These are phyloP conservation scores for Smithornis capensis DNA, from an alignment of 2,113 vertebrate species.

Conservation along the genomic window DNA sequence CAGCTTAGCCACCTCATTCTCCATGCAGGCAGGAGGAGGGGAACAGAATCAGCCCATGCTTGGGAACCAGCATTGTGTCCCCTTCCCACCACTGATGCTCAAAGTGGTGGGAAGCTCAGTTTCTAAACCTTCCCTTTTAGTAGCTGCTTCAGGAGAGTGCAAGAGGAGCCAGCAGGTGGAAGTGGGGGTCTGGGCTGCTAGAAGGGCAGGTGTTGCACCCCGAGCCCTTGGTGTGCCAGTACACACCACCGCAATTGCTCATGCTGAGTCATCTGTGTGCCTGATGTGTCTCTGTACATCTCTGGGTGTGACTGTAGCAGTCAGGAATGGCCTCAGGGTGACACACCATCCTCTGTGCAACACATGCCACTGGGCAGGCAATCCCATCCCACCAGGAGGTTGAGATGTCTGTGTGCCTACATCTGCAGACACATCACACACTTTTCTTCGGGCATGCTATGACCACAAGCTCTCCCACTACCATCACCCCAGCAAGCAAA, in stretches of 20 bases:
- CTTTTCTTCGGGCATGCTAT: neutral
- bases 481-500: neutral
- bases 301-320: neutral
- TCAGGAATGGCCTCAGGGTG: neutral
- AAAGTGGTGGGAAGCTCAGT: neutral
- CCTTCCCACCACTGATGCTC: neutral
- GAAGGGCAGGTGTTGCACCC: neutral
- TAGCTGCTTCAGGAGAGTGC: neutral
- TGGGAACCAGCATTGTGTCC: rapidly evolving
- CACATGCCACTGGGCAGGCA: neutral
- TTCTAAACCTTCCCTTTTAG: neutral
- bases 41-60: neutral
- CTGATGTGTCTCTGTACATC: neutral
- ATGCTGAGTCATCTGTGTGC: rapidly evolving
- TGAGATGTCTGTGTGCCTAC: neutral
- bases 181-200: neutral
- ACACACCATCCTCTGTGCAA: neutral
- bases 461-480: neutral
- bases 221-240: neutral
- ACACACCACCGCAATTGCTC: neutral
- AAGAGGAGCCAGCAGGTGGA: neutral
- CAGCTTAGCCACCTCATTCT: neutral
- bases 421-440: neutral
- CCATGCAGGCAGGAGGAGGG: neutral
- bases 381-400: neutral